Percentiles rank a stretch among this genome's conserved stretches.
Evolutionary conservation across 1,140 invertebrate species (phyloP).

Genomic region (Dreissena polymorpha): DNA sequence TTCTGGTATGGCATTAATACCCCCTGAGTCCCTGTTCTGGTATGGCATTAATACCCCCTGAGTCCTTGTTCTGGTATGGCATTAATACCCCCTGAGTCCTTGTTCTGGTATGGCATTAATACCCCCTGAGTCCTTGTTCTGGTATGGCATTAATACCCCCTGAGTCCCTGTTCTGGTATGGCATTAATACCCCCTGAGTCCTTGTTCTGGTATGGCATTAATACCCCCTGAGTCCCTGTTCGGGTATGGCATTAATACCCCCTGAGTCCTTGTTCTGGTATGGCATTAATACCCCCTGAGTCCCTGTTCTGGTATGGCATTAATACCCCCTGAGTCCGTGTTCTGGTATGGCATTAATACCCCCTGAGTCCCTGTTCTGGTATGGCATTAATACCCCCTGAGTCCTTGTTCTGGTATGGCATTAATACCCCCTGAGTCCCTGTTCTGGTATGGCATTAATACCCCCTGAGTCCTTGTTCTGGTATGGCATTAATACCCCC

Average conservation of each 20-base stretch:
- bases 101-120: slow-evolving; percentile 39
- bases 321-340: slow-evolving; percentile 14
- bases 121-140: slow-evolving; percentile 26
- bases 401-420: slow-evolving; percentile 40
- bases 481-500: slow-evolving; percentile 32
- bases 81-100: slow-evolving; percentile 18
- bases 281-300: slow-evolving; percentile 6
- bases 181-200: slow-evolving; percentile 23
- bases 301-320: slow-evolving; percentile 40
- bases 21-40: slow-evolving; percentile 29
- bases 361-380: slow-evolving; percentile 29
- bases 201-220: slow-evolving; percentile 29
- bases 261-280: slow-evolving; percentile 40
- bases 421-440: slow-evolving; percentile 18
- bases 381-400: slow-evolving; percentile 23
- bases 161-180: slow-evolving; percentile 39
- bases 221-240: slow-evolving; percentile 31
- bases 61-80: slow-evolving; percentile 40
- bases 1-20: slow-evolving; percentile 45
- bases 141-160: slow-evolving; percentile 32
- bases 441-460: slow-evolving; percentile 39
- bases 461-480: slow-evolving; percentile 26
- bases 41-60: slow-evolving; percentile 23
- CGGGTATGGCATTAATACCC: slow-evolving; percentile 34
- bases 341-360: slow-evolving; percentile 45